phyloP scores from a whole-genome alignment of 2,797 vertebrate genomes.

The Rhinoraja longicauda region DNA sequence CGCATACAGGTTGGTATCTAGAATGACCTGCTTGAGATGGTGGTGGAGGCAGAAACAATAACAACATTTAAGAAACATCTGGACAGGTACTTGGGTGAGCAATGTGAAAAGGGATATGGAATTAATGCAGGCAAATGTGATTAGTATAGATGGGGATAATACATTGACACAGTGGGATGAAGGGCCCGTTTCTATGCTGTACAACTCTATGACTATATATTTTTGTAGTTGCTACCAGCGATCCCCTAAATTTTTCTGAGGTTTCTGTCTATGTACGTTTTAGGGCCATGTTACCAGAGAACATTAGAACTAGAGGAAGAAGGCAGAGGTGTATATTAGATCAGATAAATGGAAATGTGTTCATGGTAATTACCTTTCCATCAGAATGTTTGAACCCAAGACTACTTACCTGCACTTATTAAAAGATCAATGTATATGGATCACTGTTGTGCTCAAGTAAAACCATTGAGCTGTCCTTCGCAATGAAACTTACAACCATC shows the following conservation, averaged over 20 bases:
- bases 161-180: too few relatives aligned
- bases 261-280: neutral
- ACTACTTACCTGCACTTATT: neutral
- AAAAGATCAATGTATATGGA: neutral
- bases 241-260: neutral
- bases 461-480: neutral
- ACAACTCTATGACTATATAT: neutral
- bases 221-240: neutral
- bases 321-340: neutral
- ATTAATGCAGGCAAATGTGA: too few relatives aligned
- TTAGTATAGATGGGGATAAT: too few relatives aligned
- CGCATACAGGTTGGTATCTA: too few relatives aligned
- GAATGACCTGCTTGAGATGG: too few relatives aligned
- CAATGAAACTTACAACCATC: neutral
- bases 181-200: too few relatives aligned
- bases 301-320: neutral
- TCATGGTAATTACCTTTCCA: neutral
- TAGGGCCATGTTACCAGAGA: neutral
- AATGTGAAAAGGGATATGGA: too few relatives aligned
- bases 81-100: too few relatives aligned
- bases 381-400: neutral
- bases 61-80: too few relatives aligned
- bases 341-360: neutral
- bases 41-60: too few relatives aligned
- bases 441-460: neutral